A percentile compares a stretch with the other conserved stretches of the same genome.
Evolutionary conservation across 1,140 invertebrate genomes (phyloP).

Genomic region (Sarcophaga bullata): DNA sequence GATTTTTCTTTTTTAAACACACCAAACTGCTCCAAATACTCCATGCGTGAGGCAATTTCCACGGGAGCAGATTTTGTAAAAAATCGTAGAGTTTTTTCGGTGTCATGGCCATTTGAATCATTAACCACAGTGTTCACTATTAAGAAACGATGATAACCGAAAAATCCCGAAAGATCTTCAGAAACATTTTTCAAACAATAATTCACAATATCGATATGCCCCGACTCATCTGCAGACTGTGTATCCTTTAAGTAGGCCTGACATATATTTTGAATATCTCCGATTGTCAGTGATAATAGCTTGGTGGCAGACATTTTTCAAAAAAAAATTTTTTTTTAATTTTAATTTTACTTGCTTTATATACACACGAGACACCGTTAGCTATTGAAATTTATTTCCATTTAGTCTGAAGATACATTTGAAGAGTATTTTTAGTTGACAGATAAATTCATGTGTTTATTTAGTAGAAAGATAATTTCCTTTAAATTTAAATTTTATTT

Average conservation of each 20-base stretch:
- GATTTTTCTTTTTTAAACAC: slow-evolving; percentile 68
- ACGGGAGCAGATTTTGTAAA: slow-evolving; percentile 69
- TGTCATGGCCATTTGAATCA: slow-evolving; percentile 41
- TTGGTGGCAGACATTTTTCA: too few species aligned
- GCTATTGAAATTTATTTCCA: neutral
- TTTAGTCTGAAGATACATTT: neutral
- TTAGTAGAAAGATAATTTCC: neutral
- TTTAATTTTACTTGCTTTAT: too few species aligned
- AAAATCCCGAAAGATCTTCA: slow-evolving; percentile 66
- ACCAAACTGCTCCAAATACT: slow-evolving; percentile 66
- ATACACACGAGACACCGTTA: too few species aligned
- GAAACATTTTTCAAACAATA: slow-evolving; percentile 52
- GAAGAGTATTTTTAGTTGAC: neutral
- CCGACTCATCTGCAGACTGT: too few species aligned
- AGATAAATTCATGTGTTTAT: neutral
- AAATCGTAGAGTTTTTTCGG: slow-evolving; percentile 57
- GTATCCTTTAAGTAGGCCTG: too few species aligned
- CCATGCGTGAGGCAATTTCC: slow-evolving; percentile 57
- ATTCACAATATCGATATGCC: slow-evolving; percentile 50
- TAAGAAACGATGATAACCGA: slow-evolving; percentile 67
- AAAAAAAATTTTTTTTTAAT: too few species aligned
- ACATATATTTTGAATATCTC: too few species aligned
- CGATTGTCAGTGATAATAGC: too few species aligned
- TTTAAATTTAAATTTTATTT: neutral
- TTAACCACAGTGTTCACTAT: slow-evolving; percentile 49